These are phyloP conservation scores for Collichthys lucidus DNA, from an alignment of 2,113 vertebrate genomes.

Conservation along the genomic window DNA sequence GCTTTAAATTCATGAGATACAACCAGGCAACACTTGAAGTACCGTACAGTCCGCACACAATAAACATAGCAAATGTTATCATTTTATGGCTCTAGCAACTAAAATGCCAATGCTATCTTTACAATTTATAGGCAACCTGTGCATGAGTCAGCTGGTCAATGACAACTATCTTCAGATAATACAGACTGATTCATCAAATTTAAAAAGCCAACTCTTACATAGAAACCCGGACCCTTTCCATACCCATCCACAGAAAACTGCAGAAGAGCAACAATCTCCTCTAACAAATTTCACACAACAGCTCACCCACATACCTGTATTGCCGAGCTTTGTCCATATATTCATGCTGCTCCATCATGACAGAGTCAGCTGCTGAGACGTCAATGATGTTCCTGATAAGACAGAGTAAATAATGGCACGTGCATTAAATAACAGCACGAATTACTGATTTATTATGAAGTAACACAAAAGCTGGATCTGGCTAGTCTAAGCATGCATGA, in stretches of 20 bases:
- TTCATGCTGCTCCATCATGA: slow-evolving; percentile 97
- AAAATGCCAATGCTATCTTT: neutral
- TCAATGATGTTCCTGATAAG: slow-evolving; percentile 94
- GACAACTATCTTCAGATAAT: neutral
- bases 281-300: neutral
- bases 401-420: neutral
- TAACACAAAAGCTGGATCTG: neutral
- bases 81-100: neutral
- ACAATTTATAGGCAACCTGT: neutral
- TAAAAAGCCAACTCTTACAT: neutral
- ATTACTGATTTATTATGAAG: neutral
- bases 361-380: slow-evolving; percentile 94
- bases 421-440: neutral
- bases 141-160: neutral
- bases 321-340: slow-evolving; percentile 98
- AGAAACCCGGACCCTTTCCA: neutral
- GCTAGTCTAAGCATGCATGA: neutral
- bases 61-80: neutral
- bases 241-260: neutral
- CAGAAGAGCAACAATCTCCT: neutral
- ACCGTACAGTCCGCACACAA: neutral
- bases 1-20: neutral
- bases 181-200: neutral
- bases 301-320: slow-evolving; percentile 87
- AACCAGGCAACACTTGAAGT: neutral